Base-by-base conservation (phyloP, 2,113 vertebrate species). In the Poecilia latipinna region DNA sequence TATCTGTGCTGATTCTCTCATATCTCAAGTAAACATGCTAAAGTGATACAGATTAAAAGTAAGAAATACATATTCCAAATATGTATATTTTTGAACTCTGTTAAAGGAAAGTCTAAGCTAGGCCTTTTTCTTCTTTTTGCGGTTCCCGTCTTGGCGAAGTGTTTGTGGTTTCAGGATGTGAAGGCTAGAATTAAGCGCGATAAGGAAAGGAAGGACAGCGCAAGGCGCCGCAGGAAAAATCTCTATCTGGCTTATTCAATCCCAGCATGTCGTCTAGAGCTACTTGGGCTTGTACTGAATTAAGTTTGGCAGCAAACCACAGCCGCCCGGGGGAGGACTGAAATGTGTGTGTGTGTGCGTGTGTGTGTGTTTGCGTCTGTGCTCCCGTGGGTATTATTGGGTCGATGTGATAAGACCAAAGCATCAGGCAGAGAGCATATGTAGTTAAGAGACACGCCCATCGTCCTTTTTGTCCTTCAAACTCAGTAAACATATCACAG, bases 391-490 rank as follows among this genome's bases (percentile, higher is more conserved):
- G 77, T 75, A 39, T 73, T 70, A 57, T 39, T 57, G 48, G 76
- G 71, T 80, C 57, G 15, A 28, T 39, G 78, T 6, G 37, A 86
- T 79, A 71, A 87, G 72, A 73, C 76, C 77, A 32, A 32, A 68
- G 87, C 75, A 60, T 81, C 70, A 77, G 68, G 57, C 72, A 61
- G 68, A 33, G 65, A 62, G 78, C 79, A 24, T 44, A 65, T 86
- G 68, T 76, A 74, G 65, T 61, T 42, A n/a, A 61, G 72, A 77
- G 82, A 82, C 81, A 77, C 32, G 61, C 75, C 80, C 31, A 11
- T 84, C 70, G 82, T 80, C 77, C 69, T 74, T 72, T 83, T 84
- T 80, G 87, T 89, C 89, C 88, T 91, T 86, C 72, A n/a, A 74
- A 81, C 66, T 57, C 31, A 7, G 79, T 82, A 79, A 81, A 86